A percentile compares a stretch with the other conserved stretches of the same genome.
Conservation (phyloP, 2,797 vertebrate genomes). For the Tamandua tetradactyla region DNA sequence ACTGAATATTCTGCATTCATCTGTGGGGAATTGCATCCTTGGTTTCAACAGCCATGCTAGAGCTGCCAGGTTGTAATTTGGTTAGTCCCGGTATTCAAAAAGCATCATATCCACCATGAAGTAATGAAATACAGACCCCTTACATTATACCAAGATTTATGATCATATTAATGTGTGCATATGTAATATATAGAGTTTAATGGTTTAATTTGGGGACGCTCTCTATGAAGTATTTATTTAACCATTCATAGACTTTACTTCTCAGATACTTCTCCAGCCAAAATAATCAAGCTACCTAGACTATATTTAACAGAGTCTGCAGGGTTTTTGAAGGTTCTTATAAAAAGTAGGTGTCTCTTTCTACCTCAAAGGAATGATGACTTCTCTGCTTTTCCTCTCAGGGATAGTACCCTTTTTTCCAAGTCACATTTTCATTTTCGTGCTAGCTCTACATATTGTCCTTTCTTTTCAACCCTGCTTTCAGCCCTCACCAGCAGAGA, state of each 20-base stretch:
- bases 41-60: neutral
- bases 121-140: neutral
- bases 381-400: neutral
- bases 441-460: neutral
- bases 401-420: neutral
- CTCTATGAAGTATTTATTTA: neutral
- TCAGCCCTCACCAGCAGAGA: neutral
- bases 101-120: neutral
- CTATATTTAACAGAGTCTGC: neutral
- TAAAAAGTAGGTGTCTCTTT: neutral
- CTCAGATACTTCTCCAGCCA: neutral
- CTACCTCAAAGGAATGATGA: neutral
- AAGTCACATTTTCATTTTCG: neutral
- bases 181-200: neutral
- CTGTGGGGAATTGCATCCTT: neutral
- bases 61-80: neutral
- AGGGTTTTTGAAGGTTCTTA: neutral
- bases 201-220: neutral
- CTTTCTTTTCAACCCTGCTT: neutral
- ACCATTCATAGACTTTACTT: neutral
- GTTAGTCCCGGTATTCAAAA: constrained; percentile 8
- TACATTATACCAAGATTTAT: neutral
- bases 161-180: neutral
- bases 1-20: neutral
- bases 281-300: neutral